Evolutionary conservation across 2,888 invertebrate species (phyloP).

Genomic region (Drosophila hamatofila): DNA sequence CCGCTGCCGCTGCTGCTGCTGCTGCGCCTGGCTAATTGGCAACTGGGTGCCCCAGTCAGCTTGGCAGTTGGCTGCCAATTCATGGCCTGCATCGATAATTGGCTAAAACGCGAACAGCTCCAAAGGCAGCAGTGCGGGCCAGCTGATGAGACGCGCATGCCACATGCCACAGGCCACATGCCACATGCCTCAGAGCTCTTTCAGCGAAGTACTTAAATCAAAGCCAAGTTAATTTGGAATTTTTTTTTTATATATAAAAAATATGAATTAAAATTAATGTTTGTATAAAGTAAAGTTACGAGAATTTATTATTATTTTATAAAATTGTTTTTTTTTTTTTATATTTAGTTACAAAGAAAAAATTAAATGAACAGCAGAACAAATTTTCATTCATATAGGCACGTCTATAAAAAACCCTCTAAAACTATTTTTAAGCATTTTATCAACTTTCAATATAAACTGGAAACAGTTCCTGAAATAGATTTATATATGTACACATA

Average conservation of each 20-base stretch:
- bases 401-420: background rate
- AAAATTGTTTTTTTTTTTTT: too few relatives aligned
- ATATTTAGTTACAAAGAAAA: background rate
- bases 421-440: background rate
- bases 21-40: slow-evolving; percentile 66
- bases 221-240: background rate
- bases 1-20: background rate
- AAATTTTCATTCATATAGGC: background rate
- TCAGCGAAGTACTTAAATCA: slow-evolving; percentile 7
- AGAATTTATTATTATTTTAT: too few relatives aligned
- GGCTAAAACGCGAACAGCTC: slow-evolving; percentile 33
- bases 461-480: background rate
- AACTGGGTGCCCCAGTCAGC: slow-evolving; percentile 60
- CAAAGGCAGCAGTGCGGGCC: slow-evolving; percentile 6
- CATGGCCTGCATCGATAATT: slow-evolving; percentile 59
- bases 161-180: slow-evolving; percentile 7
- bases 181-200: slow-evolving; percentile 3
- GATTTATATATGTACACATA: background rate
- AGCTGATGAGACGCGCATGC: slow-evolving; percentile 25
- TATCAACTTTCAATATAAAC: background rate
- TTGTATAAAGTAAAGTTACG: too few relatives aligned
- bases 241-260: background rate
- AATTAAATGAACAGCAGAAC: background rate
- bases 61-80: slow-evolving; percentile 46
- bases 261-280: too few relatives aligned